Evolutionary conservation across 2,888 invertebrate genomes (phyloP), one percentile per base, ranked within the genome.

Genomic region (Cephus pygmeus): DNA sequence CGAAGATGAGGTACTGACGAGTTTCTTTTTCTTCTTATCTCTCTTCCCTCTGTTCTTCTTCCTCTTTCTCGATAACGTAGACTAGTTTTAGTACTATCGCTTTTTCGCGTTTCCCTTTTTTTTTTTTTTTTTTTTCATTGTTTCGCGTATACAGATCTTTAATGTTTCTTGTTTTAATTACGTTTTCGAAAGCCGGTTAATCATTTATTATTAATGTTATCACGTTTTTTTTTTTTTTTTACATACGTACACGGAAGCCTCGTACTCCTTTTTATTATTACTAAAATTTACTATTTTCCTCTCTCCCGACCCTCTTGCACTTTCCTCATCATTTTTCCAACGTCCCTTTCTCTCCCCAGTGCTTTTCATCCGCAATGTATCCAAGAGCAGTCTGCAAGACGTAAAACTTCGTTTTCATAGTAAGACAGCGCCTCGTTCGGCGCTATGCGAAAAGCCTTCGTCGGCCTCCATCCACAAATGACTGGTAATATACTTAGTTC

Each of bases 401-500:
- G 56, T 56, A 56, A 56, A 56, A 56, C 56, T 56, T 56, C 56
- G 56, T 56, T 56, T 56, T 56, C 56, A 56, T 56, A 56, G 23
- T 56, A 56, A 56, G 56, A 23, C 23, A 56, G 23, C 56, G 56
- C 56, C 56, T 56, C 23, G 56, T 56, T 56, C 56, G 56, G 56
- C 56, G 23, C 71, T 31, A 71, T 34, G 71, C 84, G 81, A 74
- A 77, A 80, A 79, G 83, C 80, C 82, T 77, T 83, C 83, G 78
- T 80, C 80, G 33, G 84, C 83, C 83, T 82, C 81, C 56, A 56
- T 84, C 82, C 80, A 79, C 79, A 81, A 81, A 81, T 83, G 84
- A 82, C 81, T 83, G 85, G 84, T 88, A 88, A 86, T 84, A 86
- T 88, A 87, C 84, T 87, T 84, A 81, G 76, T 76, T 79, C 79